phyloP scores from a whole-genome alignment of 2,888 invertebrate species.

The Deilephila elpenor region DNA sequence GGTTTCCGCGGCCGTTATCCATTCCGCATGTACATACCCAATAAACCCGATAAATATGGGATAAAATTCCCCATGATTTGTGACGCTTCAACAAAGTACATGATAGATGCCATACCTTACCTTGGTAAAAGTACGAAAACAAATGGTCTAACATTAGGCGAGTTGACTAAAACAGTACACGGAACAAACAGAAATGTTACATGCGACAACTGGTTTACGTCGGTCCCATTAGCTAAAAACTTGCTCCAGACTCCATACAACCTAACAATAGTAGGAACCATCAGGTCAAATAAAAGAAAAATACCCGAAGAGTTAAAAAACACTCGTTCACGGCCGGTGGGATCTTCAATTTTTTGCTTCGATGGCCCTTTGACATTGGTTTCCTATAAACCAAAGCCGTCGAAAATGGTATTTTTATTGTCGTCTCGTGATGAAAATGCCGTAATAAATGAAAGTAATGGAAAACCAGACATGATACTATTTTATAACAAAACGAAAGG shows the following conservation, averaged over 20 bases:
- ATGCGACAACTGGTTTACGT: too few relatives aligned
- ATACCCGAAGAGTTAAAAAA: constrained; percentile 29
- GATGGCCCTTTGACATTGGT: background rate
- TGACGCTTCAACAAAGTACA: too few relatives aligned
- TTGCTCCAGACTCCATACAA: background rate
- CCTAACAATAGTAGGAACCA: constrained; percentile 27
- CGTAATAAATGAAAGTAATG: constrained; percentile 2
- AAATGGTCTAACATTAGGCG: too few relatives aligned
- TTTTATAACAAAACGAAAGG: constrained; percentile 47
- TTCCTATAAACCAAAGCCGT: background rate
- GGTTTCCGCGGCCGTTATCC: background rate
- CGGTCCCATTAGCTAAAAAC: background rate
- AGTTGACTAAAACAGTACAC: too few relatives aligned
- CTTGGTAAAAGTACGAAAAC: too few relatives aligned
- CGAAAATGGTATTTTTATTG: background rate
- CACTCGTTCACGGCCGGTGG: background rate
- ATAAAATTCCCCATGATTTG: too few relatives aligned
- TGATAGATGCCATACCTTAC: too few relatives aligned
- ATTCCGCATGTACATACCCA: background rate
- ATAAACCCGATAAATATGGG: too few relatives aligned
- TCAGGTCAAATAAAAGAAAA: constrained; percentile 31
- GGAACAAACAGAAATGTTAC: too few relatives aligned
- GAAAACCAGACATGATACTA: constrained; percentile 41
- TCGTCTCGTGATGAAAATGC: background rate
- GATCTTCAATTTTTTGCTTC: constrained; percentile 28